A percentile compares a stretch with the other conserved stretches of the same genome.
Evolutionary conservation across 2,113 vertebrate species (phyloP).

Genomic region (Epinephelus lanceolatus): DNA sequence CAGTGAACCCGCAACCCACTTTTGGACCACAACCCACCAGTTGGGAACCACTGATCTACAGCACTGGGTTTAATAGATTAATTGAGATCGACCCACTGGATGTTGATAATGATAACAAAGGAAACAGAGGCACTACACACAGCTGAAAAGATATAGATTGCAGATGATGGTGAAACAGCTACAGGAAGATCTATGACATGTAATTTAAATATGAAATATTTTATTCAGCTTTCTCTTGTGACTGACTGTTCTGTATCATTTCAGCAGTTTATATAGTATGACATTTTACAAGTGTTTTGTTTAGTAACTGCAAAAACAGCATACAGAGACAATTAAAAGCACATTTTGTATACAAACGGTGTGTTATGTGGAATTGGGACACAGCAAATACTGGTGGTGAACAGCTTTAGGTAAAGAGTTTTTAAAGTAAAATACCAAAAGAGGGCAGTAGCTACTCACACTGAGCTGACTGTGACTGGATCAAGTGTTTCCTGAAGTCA

Average conservation of each 20-base stretch:
- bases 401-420: neutral
- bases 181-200: no score
- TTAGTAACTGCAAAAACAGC: neutral
- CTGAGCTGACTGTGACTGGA: neutral
- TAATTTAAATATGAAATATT: neutral
- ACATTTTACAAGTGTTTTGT: neutral
- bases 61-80: no score
- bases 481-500: neutral
- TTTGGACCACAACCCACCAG: no score
- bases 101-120: neutral
- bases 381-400: neutral
- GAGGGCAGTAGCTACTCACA: conserved; percentile 43
- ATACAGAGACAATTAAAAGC: neutral
- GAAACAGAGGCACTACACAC: neutral
- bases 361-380: neutral
- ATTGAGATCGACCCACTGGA: neutral
- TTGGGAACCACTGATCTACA: no score
- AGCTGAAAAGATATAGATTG: neutral
- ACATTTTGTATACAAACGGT: no score
- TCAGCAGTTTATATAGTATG: neutral
- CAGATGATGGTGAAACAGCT: neutral
- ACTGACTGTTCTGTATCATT: neutral
- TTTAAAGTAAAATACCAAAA: conserved; percentile 27
- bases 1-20: no score
- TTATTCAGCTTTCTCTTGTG: neutral